Evolutionary conservation across 2,888 invertebrate species (phyloP), one percentile per base, ranked within the genome.

Genomic region (Agriopis aurantiaria): DNA sequence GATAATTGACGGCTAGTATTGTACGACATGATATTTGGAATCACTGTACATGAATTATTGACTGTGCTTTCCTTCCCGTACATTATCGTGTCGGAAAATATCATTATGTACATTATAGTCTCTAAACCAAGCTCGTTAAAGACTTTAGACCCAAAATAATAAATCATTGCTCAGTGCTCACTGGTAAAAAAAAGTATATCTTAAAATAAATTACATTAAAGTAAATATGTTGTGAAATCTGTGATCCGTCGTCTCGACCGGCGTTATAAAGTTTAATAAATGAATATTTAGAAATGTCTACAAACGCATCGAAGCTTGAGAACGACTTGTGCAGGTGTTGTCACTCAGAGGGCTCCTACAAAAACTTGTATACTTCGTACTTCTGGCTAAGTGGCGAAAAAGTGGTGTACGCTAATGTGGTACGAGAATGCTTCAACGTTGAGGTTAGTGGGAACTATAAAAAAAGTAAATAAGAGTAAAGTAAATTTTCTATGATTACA

Each of bases 321-420:
- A 14, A 43, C 0, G 53, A 53, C 45, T 6, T 62, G 45, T 62
- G 62, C n/a, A 45, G 62, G 8, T 62, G 62, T 53, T 62, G 65
- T 65, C 68, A 63, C 53, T 51, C 63, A 11, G 62, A 68, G 33
- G 68, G 58, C 11, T 46, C 45, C 2, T 63, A 59, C 17, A 68
- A 53, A 43, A 59, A 40, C 43, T 33, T 62, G 10, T 45, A 62
- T 17, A 46, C 52, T 11, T 6, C 53, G 0, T 55, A 62, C 8
- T 62, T 12, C 46, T 62, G 53, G 62, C 8, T 62, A 14, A 46
- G 53, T 45, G 53, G 12, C 4, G 62, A 62, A 53, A 14, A 52
- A 45, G 33, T 62, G 0, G 45, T 55, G 11, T 62, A 62, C 11
- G 17, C 53, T 23, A 33, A 45, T 7, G 9, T 62, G 45, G 7